Evolutionary conservation across 1,140 invertebrate species (phyloP).

Genomic region (Lucilia cuprina): DNA sequence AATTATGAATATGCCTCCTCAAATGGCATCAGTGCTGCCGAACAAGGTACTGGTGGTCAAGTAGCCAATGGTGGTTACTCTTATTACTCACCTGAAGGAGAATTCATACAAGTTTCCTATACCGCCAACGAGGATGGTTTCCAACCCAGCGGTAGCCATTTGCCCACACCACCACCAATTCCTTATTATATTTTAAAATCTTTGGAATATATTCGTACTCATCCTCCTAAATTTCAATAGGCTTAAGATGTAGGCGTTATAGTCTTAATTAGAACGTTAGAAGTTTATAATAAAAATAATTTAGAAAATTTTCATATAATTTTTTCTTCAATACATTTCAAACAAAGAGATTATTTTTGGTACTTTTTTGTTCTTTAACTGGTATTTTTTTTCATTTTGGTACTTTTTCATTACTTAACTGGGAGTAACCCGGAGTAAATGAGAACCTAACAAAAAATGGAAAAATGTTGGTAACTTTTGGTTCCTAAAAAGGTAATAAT

Average conservation of each 20-base stretch:
- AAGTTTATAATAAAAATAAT: too few species aligned
- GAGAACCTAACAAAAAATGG: too few species aligned
- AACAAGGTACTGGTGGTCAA: slow-evolving; percentile 63
- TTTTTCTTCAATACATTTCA: too few species aligned
- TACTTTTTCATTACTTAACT: too few species aligned
- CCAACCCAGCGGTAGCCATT: slow-evolving; percentile 65
- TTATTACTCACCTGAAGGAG: slow-evolving; percentile 48
- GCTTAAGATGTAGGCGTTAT: neutral
- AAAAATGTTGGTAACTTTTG: too few species aligned
- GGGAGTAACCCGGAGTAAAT: too few species aligned
- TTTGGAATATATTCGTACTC: slow-evolving; percentile 65
- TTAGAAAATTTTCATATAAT: too few species aligned
- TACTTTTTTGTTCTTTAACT: too few species aligned
- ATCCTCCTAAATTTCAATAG: slow-evolving; percentile 42
- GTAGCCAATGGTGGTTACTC: slow-evolving; percentile 54
- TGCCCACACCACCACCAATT: slow-evolving; percentile 64
- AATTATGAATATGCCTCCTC: slow-evolving; percentile 67
- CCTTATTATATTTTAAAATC: slow-evolving; percentile 57
- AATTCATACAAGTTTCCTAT: slow-evolving; percentile 65
- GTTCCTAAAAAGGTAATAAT: too few species aligned
- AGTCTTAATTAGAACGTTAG: too few species aligned
- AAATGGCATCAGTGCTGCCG: slow-evolving; percentile 69
- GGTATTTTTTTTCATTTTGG: too few species aligned
- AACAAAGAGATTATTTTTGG: too few species aligned
- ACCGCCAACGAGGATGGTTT: slow-evolving; percentile 69